Evolutionary conservation across 1,140 invertebrate genomes (phyloP), one percentile per base, ranked within the genome.

Genomic region (Trialeurodes vaporariorum): DNA sequence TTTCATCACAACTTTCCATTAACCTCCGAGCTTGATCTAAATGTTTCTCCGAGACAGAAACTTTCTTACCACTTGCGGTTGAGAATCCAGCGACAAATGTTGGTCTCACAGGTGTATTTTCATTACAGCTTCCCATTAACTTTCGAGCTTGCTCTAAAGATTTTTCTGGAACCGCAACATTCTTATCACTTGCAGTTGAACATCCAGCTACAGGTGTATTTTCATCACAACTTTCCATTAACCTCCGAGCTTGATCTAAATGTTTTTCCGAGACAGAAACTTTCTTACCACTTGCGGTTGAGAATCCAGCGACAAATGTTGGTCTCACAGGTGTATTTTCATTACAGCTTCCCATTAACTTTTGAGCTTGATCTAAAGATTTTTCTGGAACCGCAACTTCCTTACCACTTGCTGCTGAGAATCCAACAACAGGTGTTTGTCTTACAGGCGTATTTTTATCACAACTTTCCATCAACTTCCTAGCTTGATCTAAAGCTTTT

Each of bases 201-300:
- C 5, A 49, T 49, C 34, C 34, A 49, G 17, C 34, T 17, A 49
- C 34, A 5, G 34, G 34, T 17, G 34, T 49, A 49, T 9, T 49
- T 9, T 49, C 34, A 49, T 49, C 34, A 17, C 34, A 49, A 17
- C 5, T 49, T 49, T 49, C 34, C 5, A 76, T 73, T 21, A 75
- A 26, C 59, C 65, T 68, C 64, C 71, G 73, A 23, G 74, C 75
- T 72, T 74, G 75, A 23, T 75, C 61, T 40, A 82, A 69, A 49
- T 75, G 70, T 25, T 73, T 71, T 62, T 77, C 71, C 21, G 75
- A 77, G 11, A 81, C 67, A 61, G 60, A 64, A 13, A 82, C 73
- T 67, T 64, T 69, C 73, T 79, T 81, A 5, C 77, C 79, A 66
- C 70, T 62, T 26, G 77, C 79, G 66, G 77, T 78, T 65, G 74